phyloP scores from a whole-genome alignment of 2,797 vertebrate genomes.

The Microhierax caerulescens region DNA sequence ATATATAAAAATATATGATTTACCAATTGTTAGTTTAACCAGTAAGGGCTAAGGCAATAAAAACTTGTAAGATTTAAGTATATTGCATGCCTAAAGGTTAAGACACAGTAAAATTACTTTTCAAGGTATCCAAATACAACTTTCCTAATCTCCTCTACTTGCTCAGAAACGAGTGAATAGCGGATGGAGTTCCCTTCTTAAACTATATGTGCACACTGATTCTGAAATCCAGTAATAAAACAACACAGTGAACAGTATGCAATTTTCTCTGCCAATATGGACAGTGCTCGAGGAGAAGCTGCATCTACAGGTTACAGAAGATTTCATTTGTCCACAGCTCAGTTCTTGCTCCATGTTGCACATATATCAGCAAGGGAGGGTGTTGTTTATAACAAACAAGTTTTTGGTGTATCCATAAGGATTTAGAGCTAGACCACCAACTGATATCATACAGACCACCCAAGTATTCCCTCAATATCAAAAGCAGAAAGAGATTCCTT shows the following conservation, averaged over 20 bases:
- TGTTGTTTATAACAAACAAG: not conserved
- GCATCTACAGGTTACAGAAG: not conserved
- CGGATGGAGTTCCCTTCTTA: not conserved
- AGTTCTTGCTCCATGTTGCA: not conserved
- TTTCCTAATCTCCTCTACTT: not conserved
- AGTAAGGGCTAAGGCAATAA: not conserved
- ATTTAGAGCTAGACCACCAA: constrained; percentile 32
- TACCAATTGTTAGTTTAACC: not conserved
- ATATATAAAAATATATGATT: too few relatives aligned
- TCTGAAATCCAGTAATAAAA: not conserved
- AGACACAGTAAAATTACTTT: not conserved
- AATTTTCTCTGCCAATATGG: not conserved
- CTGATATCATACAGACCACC: constrained; percentile 19
- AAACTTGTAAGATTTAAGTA: not conserved
- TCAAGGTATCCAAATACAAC: not conserved
- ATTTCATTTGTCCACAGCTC: not conserved
- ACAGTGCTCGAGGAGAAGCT: not conserved
- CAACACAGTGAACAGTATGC: not conserved
- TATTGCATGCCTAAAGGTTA: not conserved
- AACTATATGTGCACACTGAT: not conserved
- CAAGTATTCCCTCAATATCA: constrained; percentile 22
- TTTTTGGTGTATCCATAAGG: constrained; percentile 8
- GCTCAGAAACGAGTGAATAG: not conserved
- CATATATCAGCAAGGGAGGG: constrained; percentile 15
- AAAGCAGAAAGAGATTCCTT: not conserved